A percentile compares a stretch with the other conserved stretches of the same genome.
Evolutionary conservation across 2,113 vertebrate species (phyloP).

Genomic region (Platycercus adscitus): DNA sequence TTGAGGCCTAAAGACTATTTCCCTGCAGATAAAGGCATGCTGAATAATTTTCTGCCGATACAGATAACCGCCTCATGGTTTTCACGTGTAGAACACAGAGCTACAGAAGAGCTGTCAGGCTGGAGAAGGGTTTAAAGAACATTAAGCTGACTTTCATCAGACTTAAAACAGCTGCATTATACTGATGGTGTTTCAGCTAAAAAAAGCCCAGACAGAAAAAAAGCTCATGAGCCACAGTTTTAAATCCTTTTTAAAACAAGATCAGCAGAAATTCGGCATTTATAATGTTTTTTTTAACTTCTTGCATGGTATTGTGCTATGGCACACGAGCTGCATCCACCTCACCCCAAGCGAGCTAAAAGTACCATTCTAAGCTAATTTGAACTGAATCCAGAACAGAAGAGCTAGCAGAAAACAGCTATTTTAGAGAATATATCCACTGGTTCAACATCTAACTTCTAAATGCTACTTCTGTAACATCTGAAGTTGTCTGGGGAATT

Average conservation of each 20-base stretch:
- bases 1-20: neutral
- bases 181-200: neutral
- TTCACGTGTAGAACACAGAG: neutral
- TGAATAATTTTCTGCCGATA: neutral
- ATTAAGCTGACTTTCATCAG: constrained; percentile 11
- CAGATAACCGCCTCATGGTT: neutral
- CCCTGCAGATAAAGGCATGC: neutral
- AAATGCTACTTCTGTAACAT: neutral
- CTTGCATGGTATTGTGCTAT: neutral
- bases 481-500: neutral
- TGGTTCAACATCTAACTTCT: neutral
- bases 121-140: neutral
- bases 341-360: neutral
- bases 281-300: neutral
- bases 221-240: neutral
- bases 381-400: neutral
- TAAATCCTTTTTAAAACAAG: constrained; percentile 23
- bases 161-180: constrained; percentile 10
- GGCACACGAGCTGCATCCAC: neutral
- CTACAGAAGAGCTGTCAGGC: neutral
- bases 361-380: neutral
- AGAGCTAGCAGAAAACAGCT: neutral
- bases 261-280: neutral
- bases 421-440: neutral
- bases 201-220: neutral